A percentile compares a stretch with the other conserved stretches of the same genome.
Conservation (phyloP, 1,140 invertebrate genomes). For the Colletes gigas region DNA sequence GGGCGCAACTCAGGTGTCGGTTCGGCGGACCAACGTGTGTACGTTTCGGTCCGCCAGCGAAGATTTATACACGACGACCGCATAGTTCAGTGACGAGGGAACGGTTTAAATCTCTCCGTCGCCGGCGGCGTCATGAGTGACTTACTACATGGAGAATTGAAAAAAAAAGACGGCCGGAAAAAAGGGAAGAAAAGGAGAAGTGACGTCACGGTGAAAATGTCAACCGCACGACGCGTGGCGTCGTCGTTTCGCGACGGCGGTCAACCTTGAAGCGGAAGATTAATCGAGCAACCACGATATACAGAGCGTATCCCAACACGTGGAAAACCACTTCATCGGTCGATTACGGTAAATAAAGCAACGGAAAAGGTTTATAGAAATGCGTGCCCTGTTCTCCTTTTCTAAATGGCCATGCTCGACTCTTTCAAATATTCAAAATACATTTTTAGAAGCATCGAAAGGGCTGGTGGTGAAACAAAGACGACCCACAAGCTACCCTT, state of each 20-base stretch:
- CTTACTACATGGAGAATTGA: background rate
- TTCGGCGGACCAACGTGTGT: background rate
- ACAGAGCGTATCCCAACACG: background rate
- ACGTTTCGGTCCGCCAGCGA: conserved; percentile 7
- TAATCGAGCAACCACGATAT: conserved; percentile 27
- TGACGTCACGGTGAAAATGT: background rate
- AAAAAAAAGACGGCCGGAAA: no score
- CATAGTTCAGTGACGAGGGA: background rate
- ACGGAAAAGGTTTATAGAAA: no score
- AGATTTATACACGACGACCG: conserved; percentile 22
- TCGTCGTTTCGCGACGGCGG: background rate
- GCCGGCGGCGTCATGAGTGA: background rate
- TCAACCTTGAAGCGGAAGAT: conserved; percentile 27
- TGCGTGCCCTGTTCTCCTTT: no score
- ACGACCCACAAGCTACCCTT: no score
- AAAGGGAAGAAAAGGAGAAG: no score
- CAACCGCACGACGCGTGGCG: background rate
- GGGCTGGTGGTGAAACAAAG: no score
- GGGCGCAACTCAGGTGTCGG: conserved; percentile 23
- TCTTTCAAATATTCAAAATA: no score
- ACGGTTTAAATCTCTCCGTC: conserved; percentile 33
- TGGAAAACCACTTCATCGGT: no score
- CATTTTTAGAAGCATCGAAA: no score
- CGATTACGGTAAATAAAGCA: no score
- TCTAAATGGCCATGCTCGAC: no score